Evolutionary conservation across 2,888 invertebrate genomes (phyloP).

Genomic region (Geophilus truncorum): DNA sequence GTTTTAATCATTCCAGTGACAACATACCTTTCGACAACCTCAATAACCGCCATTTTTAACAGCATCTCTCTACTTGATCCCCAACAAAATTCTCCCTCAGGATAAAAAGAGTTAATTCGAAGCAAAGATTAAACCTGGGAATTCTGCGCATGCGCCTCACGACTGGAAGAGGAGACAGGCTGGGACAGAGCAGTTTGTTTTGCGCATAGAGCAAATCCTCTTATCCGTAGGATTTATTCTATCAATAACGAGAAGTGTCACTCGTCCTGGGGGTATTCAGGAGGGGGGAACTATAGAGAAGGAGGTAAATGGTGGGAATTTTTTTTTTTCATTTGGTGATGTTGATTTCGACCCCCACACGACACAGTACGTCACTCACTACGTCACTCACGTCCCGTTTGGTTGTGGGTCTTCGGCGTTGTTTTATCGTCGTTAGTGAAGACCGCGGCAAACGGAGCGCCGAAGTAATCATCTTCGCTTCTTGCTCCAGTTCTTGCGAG

Average conservation of each 20-base stretch:
- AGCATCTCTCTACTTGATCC: too few relatives aligned
- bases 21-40: too few relatives aligned
- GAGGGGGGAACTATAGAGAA: neutral
- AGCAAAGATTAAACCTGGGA: neutral
- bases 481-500: slow-evolving; percentile 33
- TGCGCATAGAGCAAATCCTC: slow-evolving; percentile 24
- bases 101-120: neutral
- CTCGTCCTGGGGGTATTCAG: neutral
- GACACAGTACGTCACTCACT: neutral
- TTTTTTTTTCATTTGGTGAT: neutral
- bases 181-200: slow-evolving; percentile 5
- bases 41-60: too few relatives aligned
- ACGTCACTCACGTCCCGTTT: neutral
- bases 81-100: too few relatives aligned
- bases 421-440: slow-evolving; percentile 19
- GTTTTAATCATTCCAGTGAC: too few relatives aligned
- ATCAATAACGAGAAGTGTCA: slow-evolving; percentile 17
- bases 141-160: neutral
- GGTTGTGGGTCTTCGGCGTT: neutral
- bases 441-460: slow-evolving; percentile 27
- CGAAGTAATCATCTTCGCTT: slow-evolving; percentile 30
- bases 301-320: neutral
- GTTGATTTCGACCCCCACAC: neutral
- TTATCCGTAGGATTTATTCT: slow-evolving; percentile 6
- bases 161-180: neutral